Conservation (phyloP, 2,797 vertebrate genomes). For the Brotula barbata region DNA sequence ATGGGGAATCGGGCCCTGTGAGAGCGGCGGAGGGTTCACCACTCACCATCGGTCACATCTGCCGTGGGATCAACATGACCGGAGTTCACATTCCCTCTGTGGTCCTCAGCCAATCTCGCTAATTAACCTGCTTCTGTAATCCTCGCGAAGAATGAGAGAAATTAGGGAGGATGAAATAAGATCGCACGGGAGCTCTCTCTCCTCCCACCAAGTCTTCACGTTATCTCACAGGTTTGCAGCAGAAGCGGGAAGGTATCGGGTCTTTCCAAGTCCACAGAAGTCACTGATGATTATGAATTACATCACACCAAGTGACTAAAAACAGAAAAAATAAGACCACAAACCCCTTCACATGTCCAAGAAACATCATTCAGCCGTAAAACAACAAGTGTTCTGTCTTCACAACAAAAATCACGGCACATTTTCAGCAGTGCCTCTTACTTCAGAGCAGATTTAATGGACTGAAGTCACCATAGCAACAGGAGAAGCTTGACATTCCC, state of each 20-base stretch:
- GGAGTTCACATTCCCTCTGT: background rate
- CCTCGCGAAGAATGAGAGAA: background rate
- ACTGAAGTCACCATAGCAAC: constrained; percentile 35
- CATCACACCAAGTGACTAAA: too few species aligned
- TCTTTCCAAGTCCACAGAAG: too few species aligned
- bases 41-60: constrained; percentile 10
- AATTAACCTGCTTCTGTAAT: constrained; percentile 1
- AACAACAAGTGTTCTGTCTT: too few species aligned
- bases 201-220: background rate
- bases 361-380: too few species aligned
- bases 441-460: constrained; percentile 4
- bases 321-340: too few species aligned
- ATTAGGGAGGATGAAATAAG: background rate
- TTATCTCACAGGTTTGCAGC: background rate
- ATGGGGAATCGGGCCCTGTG: constrained; percentile 15
- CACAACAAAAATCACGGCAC: too few species aligned
- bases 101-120: background rate
- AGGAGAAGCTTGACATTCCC: constrained; percentile 13
- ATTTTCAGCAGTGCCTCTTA: background rate
- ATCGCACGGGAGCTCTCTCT: background rate
- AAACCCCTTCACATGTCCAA: too few species aligned
- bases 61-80: background rate
- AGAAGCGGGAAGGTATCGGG: too few species aligned
- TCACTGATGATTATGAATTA: too few species aligned
- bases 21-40: background rate